Percentiles rank a stretch among this genome's conserved stretches.
These are phyloP conservation scores for Plotosus lineatus DNA, from an alignment of 2,113 vertebrate species.

Conservation along the genomic window DNA sequence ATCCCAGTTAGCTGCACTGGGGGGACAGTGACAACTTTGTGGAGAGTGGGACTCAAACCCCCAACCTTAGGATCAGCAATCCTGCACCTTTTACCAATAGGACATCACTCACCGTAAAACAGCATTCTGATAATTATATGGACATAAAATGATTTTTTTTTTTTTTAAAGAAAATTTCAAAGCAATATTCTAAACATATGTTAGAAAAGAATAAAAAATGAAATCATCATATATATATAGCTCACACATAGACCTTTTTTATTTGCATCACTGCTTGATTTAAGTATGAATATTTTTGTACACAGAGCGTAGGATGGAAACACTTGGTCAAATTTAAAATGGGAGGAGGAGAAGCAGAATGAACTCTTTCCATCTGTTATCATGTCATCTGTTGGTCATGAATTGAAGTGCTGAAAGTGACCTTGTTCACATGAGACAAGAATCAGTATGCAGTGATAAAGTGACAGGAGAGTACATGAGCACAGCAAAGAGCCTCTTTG, in stretches of 20 bases:
- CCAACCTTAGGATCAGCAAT: too few species aligned
- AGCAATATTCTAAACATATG: not conserved
- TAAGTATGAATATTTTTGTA: not conserved
- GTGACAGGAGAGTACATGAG: not conserved
- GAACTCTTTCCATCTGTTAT: slow-evolving; percentile 13
- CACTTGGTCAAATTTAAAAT: not conserved
- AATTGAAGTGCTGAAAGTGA: slow-evolving; percentile 19
- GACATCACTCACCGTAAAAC: too few species aligned
- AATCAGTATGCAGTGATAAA: slow-evolving; percentile 25
- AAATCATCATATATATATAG: not conserved
- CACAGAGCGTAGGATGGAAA: slow-evolving; percentile 1
- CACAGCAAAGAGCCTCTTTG: not conserved
- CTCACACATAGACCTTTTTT: not conserved
- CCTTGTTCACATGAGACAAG: slow-evolving; percentile 31
- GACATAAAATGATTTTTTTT: too few species aligned
- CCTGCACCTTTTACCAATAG: too few species aligned
- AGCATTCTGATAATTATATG: too few species aligned
- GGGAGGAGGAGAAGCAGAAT: not conserved
- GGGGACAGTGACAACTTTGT: too few species aligned
- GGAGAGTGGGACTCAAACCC: too few species aligned
- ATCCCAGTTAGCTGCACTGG: too few species aligned
- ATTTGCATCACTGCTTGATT: not conserved
- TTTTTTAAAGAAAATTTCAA: not conserved
- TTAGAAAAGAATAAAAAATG: not conserved
- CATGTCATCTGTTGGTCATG: slow-evolving; percentile 10